Evolutionary conservation across 1,140 invertebrate species (phyloP).

Genomic region (Dysdera silvatica): DNA sequence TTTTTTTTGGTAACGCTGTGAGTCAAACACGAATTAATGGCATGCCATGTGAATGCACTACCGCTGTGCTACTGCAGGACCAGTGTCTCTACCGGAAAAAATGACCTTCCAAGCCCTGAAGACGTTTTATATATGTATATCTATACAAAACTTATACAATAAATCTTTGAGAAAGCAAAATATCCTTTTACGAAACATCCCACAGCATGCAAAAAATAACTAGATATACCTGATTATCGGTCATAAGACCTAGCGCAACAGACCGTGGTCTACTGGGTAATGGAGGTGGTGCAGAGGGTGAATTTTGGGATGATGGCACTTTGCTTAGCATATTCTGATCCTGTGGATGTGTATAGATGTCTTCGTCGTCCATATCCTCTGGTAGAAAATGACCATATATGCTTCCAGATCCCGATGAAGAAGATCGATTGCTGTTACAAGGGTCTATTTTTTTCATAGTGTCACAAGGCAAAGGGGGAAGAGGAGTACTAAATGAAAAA

Average conservation of each 20-base stretch:
- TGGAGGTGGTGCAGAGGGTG: slow-evolving; percentile 24
- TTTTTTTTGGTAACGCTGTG: no score
- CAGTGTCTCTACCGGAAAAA: no score
- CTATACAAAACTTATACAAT: background rate
- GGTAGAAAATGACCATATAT: slow-evolving; percentile 44
- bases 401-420: slow-evolving; percentile 41
- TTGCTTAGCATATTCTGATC: slow-evolving; percentile 30
- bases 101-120: no score
- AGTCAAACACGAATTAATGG: no score
- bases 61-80: no score
- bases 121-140: background rate
- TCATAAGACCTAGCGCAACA: slow-evolving; percentile 26
- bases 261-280: slow-evolving; percentile 33
- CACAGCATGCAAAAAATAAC: background rate
- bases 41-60: no score
- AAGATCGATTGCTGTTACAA: slow-evolving; percentile 43
- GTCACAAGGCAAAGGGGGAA: slow-evolving; percentile 60
- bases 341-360: slow-evolving; percentile 57
- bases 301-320: slow-evolving; percentile 27
- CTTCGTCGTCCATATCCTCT: slow-evolving; percentile 50
- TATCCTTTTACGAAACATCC: background rate
- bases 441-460: slow-evolving; percentile 38
- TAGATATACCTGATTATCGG: slow-evolving; percentile 9
- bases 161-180: background rate
- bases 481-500: slow-evolving; percentile 53